Evolutionary conservation across 1,140 invertebrate species (phyloP).

Genomic region (Halotydeus destructor): DNA sequence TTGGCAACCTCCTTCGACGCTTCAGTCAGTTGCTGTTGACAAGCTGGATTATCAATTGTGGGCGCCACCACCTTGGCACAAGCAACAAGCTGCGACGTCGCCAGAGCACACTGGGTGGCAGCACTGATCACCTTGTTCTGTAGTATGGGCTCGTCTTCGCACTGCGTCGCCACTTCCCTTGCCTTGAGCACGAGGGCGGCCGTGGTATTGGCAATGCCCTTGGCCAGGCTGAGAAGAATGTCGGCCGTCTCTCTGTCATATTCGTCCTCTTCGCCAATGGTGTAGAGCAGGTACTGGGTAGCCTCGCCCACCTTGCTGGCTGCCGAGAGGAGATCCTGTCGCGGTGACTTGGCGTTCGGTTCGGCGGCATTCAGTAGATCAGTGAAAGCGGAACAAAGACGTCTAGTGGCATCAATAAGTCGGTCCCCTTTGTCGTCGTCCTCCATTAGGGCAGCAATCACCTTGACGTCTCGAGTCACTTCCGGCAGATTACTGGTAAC

Average conservation of each 20-base stretch:
- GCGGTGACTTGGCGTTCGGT: constrained; percentile 72
- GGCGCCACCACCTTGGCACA: constrained; percentile 67
- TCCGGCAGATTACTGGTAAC: constrained; percentile 90
- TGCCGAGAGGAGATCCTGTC: constrained; percentile 76
- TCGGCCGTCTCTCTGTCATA: constrained; percentile 40
- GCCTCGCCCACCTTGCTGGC: constrained; percentile 88
- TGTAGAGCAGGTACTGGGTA: constrained; percentile 74
- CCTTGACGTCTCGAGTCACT: constrained; percentile 78
- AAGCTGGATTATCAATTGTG: constrained; percentile 64
- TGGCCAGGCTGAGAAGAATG: constrained; percentile 66
- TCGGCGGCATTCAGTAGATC: constrained; percentile 83
- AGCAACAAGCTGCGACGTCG: constrained; percentile 89
- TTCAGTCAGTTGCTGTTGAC: constrained; percentile 76
- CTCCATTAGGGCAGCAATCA: constrained; percentile 79
- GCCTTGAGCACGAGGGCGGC: constrained; percentile 82
- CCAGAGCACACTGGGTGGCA: constrained; percentile 85
- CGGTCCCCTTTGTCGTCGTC: constrained; percentile 61
- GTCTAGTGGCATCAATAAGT: constrained; percentile 71
- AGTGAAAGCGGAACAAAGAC: constrained; percentile 76
- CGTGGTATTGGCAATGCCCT: constrained; percentile 89
- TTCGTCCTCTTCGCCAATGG: constrained; percentile 73
- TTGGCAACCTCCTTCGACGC: constrained; percentile 78
- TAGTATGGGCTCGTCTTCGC: constrained; percentile 35
- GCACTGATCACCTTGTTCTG: constrained; percentile 73
- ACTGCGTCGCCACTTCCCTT: constrained; percentile 73